Evolutionary conservation across 2,113 vertebrate genomes (phyloP), one percentile per base, ranked within the genome.

Genomic region (Upupa epops): DNA sequence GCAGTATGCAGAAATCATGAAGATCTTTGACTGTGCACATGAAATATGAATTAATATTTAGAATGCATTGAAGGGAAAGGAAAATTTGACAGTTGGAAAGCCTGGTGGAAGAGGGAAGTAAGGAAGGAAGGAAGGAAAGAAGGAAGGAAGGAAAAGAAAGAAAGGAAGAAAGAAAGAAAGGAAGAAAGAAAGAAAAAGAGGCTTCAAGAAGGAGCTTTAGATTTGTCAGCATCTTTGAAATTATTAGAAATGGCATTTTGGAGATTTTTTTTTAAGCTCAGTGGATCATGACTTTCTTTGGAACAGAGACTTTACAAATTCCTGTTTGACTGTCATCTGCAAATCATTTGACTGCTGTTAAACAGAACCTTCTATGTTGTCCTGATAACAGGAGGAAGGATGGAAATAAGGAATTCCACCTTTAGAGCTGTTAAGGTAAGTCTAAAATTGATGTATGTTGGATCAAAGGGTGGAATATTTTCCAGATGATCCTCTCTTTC

Each of bases 391-490:
- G 26, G 28, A 7, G 29, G 24, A 90, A 93, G 32, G 29, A 77
- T 94, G 81, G 81, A 93, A 94, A 87, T 87, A 82, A 95, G 68
- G 84, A 93, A 95, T 96, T 93, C 89, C 78, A 83, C 34, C 9
- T 37, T 87, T 92, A 76, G 79, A 93, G 52, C 71, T 87, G 63
- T 82, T 86, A 95, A 94, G 89, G 95, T 95, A 88, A 60, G 74
- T 71, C 42, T 93, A 76, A 94, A 95, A 84, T 94, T 96, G 81
- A 91, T 93, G 86, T 92, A 60, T n/a, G 46, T 82, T 89, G 71
- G 95, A 96, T 96, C 95, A 96, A 96, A 96, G 93, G 8, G 29
- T 68, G 4, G 71, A 93, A 96, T 96, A 87, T 92, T 93, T 96
- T 96, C 95, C 93, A 95, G 89, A 95, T 96, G 93, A 96, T 79